Percentiles rank a stretch among this genome's conserved stretches.
phyloP scores from a whole-genome alignment of 2,888 invertebrate species.

The Drosophila incognita region DNA sequence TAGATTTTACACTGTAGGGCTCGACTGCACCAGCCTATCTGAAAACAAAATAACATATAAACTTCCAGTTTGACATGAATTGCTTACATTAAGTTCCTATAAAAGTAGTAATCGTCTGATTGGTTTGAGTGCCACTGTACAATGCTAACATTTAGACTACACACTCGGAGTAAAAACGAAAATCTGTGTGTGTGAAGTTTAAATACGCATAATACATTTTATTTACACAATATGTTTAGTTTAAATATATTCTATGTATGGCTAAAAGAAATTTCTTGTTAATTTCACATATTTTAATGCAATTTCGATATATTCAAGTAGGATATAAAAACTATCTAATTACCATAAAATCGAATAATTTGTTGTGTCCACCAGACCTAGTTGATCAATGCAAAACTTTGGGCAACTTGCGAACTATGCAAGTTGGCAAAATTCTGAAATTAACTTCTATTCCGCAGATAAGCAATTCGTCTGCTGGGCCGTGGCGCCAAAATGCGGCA shows the following conservation, averaged over 20 bases:
- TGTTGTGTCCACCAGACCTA: not conserved
- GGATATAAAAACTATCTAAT: conserved; percentile 25
- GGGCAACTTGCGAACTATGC: conserved; percentile 78
- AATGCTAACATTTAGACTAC: conserved; percentile 1
- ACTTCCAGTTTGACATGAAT: conserved; percentile 4
- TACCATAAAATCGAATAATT: conserved; percentile 7
- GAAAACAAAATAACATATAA: not conserved
- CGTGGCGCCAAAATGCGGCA: conserved; percentile 23
- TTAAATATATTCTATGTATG: not conserved
- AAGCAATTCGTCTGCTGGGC: conserved; percentile 17
- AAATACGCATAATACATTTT: conserved; percentile 26
- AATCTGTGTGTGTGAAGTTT: not conserved
- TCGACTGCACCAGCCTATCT: not conserved
- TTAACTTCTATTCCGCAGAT: conserved; percentile 15
- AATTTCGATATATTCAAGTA: conserved; percentile 1
- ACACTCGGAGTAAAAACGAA: not conserved
- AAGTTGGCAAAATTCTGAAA: conserved; percentile 80
- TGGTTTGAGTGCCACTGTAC: conserved; percentile 10
- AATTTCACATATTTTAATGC: conserved; percentile 9
- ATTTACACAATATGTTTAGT: conserved; percentile 28
- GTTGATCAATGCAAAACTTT: conserved; percentile 67
- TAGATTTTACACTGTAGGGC: no score
- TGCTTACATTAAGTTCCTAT: conserved; percentile 8
- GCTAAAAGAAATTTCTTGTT: not conserved
- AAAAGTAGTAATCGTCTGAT: conserved; percentile 16